A percentile compares a stretch with the other conserved stretches of the same genome.
phyloP scores from a whole-genome alignment of 2,888 invertebrate species.

The Ligdia adustata region DNA sequence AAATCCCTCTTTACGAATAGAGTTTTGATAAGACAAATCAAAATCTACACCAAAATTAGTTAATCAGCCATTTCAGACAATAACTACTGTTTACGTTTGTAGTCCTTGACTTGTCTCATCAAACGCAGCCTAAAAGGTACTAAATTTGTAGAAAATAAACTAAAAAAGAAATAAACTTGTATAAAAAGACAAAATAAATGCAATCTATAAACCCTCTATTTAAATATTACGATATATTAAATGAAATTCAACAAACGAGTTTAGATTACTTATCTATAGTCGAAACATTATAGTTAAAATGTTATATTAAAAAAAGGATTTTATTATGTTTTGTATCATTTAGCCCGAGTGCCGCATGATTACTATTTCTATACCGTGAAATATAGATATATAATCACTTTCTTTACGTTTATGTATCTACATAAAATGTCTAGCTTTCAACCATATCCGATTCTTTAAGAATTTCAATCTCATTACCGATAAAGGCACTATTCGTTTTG shows the following conservation, averaged over 20 bases:
- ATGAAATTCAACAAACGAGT: slow-evolving; percentile 78
- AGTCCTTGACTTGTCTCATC: slow-evolving; percentile 13
- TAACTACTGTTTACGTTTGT: no score
- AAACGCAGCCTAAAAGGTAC: slow-evolving; percentile 35
- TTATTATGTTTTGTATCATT: slow-evolving; percentile 65
- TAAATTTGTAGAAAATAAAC: slow-evolving; percentile 77
- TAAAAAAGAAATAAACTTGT: slow-evolving; percentile 65
- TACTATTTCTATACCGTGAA: slow-evolving; percentile 83
- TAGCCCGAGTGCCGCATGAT: slow-evolving; percentile 79
- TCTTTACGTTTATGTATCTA: slow-evolving; percentile 47
- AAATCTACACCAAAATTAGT: slow-evolving; percentile 6
- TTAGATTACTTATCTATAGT: slow-evolving; percentile 45
- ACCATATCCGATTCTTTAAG: slow-evolving; percentile 61
- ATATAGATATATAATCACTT: slow-evolving; percentile 83
- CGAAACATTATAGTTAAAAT: slow-evolving; percentile 53
- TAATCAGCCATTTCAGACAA: no score
- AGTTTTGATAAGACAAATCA: slow-evolving; percentile 30
- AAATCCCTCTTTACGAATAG: slow-evolving; percentile 58
- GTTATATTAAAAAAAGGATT: slow-evolving; percentile 49
- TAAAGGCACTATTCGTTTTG: slow-evolving; percentile 82
- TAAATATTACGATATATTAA: slow-evolving; percentile 67
- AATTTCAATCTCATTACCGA: slow-evolving; percentile 59
- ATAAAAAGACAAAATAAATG: slow-evolving; percentile 83
- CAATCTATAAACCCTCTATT: slow-evolving; percentile 78
- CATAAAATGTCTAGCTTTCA: slow-evolving; percentile 53